Conservation (phyloP, 2,888 invertebrate genomes). For the Nemotelus nigrinus region DNA sequence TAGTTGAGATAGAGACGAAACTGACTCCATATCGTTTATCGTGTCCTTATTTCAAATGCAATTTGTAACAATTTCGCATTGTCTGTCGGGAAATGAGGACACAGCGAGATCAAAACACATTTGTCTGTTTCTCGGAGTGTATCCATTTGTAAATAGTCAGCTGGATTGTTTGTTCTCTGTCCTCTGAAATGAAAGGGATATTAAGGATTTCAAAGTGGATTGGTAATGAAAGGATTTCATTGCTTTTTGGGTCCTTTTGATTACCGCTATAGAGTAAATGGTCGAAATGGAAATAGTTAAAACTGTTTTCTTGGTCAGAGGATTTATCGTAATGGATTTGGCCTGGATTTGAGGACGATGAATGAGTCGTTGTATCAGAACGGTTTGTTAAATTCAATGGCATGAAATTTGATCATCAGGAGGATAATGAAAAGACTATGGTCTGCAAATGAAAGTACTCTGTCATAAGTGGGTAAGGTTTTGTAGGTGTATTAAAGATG, state of each 20-base stretch:
- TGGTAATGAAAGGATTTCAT: constrained; percentile 1
- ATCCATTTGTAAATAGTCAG: no score
- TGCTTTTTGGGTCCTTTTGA: constrained; percentile 27
- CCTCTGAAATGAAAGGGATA: constrained; percentile 1
- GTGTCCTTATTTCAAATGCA: constrained; percentile 18
- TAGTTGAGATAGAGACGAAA: neutral
- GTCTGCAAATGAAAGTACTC: no score
- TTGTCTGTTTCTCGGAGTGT: no score
- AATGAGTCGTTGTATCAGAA: neutral
- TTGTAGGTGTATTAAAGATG: no score
- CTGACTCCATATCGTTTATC: neutral
- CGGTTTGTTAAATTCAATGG: constrained; percentile 3
- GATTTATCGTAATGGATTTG: no score
- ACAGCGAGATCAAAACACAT: neutral
- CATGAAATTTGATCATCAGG: neutral
- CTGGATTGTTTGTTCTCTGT: no score
- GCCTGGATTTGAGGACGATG: no score
- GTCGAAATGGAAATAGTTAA: constrained; percentile 24
- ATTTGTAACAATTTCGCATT: constrained; percentile 32
- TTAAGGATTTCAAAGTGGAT: neutral
- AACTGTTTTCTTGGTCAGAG: no score
- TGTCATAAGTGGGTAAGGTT: no score
- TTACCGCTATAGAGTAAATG: constrained; percentile 15
- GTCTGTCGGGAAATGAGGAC: neutral
- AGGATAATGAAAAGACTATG: neutral